A percentile compares a stretch with the other conserved stretches of the same genome.
Conservation (phyloP, 2,888 invertebrate species). For the Macrosoma leucophasiata region DNA sequence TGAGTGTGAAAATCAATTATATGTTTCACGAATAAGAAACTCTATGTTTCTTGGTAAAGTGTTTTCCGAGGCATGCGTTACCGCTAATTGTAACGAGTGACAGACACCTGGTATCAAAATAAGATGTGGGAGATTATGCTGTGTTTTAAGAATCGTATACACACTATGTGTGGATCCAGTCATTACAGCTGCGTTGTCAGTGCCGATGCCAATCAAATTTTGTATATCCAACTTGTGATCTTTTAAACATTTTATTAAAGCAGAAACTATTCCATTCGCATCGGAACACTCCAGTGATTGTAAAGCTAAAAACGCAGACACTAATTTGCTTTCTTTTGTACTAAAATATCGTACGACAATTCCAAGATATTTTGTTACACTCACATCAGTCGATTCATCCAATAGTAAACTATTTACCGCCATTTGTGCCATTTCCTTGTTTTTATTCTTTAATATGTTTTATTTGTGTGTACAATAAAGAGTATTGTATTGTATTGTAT, state of each 20-base stretch:
- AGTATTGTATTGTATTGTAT: too few relatives aligned
- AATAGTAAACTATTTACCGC: constrained; percentile 13
- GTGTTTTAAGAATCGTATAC: constrained; percentile 21
- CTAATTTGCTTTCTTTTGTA: constrained; percentile 1
- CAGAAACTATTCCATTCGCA: constrained; percentile 7
- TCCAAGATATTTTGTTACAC: constrained; percentile 10
- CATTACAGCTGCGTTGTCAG: constrained; percentile 33
- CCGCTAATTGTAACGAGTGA: constrained; percentile 29
- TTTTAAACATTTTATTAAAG: constrained; percentile 8
- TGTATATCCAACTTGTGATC: constrained; percentile 6
- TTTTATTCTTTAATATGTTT: too few relatives aligned
- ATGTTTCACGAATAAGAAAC: constrained; percentile 7
- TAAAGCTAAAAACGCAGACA: constrained; percentile 5
- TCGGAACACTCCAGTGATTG: constrained; percentile 9
- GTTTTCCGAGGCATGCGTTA: constrained; percentile 27
- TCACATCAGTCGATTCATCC: constrained; percentile 12
- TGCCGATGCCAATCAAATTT: constrained; percentile 24
- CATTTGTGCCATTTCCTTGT: too few relatives aligned
- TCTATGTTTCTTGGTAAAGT: constrained; percentile 27
- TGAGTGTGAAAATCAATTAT: constrained; percentile 11
- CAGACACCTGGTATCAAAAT: constrained; percentile 25
- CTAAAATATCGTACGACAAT: constrained; percentile 15
- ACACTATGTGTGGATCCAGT: constrained; percentile 29
- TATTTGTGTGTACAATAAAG: too few relatives aligned
- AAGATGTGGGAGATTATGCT: constrained; percentile 17